Percentiles rank a stretch among this genome's conserved stretches.
Conservation (phyloP, 2,888 invertebrate species). For the Campoletis raptor region DNA sequence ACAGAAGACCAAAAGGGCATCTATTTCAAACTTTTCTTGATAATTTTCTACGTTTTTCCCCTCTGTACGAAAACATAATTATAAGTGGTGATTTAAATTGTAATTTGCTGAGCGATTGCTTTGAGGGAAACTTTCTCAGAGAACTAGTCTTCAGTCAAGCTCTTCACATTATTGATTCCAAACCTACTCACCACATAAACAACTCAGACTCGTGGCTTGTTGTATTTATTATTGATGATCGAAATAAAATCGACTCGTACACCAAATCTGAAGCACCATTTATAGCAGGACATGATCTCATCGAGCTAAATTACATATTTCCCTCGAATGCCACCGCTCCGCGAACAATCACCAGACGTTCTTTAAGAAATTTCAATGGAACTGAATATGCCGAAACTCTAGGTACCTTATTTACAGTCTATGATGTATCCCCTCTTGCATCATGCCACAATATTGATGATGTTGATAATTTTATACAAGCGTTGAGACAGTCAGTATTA, state of each 20-base stretch:
- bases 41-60: not conserved
- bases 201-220: not conserved
- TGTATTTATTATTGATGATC: conserved; percentile 5
- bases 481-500: not conserved
- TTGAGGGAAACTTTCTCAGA: not conserved
- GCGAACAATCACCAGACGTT: not conserved
- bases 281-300: conserved; percentile 20
- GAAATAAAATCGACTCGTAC: not conserved
- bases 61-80: not conserved
- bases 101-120: not conserved
- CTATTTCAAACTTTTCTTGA: not conserved
- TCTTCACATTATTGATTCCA: not conserved
- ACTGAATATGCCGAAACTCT: not conserved
- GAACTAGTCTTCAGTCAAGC: not conserved
- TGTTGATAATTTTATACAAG: not conserved
- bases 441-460: not conserved
- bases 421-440: too few relatives aligned
- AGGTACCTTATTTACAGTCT: too few relatives aligned
- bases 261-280: not conserved
- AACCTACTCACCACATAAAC: not conserved
- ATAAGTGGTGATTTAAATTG: not conserved
- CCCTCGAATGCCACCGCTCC: not conserved
- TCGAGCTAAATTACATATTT: not conserved
- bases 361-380: not conserved
- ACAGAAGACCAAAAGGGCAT: not conserved